These are phyloP conservation scores for Limnephilus rhombicus DNA, from an alignment of 2,888 invertebrate species.

Conservation along the genomic window DNA sequence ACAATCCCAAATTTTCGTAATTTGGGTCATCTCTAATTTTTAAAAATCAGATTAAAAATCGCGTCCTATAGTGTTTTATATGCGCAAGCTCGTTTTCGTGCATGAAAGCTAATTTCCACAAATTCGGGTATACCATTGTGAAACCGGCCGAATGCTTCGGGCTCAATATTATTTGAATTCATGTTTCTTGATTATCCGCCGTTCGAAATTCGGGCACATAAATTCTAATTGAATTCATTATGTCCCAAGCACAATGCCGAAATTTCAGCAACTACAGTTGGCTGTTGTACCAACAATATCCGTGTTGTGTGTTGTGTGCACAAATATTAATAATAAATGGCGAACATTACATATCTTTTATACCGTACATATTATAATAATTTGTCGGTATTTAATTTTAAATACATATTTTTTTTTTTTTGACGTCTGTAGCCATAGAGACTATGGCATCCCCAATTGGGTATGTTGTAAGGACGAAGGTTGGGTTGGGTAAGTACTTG, in stretches of 20 bases:
- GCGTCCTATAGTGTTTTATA: background rate
- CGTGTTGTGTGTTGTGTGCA: background rate
- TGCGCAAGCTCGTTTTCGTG: background rate
- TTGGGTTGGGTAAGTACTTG: too few relatives aligned
- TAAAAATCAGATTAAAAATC: too few relatives aligned
- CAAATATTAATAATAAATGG: background rate
- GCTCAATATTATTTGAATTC: background rate
- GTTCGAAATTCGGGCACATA: slow-evolving; percentile 38
- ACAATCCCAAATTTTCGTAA: too few relatives aligned
- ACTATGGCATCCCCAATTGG: too few relatives aligned
- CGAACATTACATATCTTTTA: too few relatives aligned
- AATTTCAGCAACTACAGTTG: background rate
- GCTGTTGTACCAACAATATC: background rate
- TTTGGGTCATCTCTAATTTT: too few relatives aligned
- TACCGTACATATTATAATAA: too few relatives aligned
- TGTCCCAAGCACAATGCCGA: slow-evolving; percentile 17
- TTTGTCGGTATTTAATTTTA: too few relatives aligned
- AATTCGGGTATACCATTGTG: background rate
- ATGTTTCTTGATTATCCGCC: slow-evolving; percentile 28
- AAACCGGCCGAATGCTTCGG: background rate
- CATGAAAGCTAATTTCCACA: background rate
- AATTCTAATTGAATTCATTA: slow-evolving; percentile 42
- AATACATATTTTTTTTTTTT: too few relatives aligned
- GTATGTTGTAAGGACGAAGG: too few relatives aligned
- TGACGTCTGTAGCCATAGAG: too few relatives aligned